phyloP scores from a whole-genome alignment of 2,797 vertebrate species.

The Malacoraja senta region DNA sequence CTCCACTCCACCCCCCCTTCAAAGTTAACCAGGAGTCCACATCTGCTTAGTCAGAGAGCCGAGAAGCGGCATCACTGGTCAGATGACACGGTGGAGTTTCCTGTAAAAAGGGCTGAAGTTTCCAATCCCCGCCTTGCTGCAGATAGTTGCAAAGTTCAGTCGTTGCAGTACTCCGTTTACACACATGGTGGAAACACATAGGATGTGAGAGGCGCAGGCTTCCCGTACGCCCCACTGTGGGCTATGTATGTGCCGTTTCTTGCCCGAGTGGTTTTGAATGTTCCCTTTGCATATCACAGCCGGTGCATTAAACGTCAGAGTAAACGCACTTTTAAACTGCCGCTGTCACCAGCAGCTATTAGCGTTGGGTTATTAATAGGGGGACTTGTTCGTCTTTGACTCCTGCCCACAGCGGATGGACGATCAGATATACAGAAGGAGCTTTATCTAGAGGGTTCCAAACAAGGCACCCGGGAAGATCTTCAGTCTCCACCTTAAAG shows the following conservation, averaged over 20 bases:
- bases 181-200: background rate
- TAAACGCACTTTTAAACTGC: background rate
- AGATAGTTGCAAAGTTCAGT: background rate
- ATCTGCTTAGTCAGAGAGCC: conserved; percentile 26
- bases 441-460: background rate
- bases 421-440: background rate
- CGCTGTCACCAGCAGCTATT: no score
- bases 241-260: background rate
- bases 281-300: background rate
- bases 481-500: no score
- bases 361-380: background rate
- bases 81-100: conserved; percentile 34
- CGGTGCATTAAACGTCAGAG: background rate
- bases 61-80: background rate
- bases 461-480: background rate
- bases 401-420: background rate
- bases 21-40: background rate
- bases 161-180: background rate
- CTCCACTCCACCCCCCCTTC: background rate
- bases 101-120: conserved; percentile 24
- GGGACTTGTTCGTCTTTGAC: background rate
- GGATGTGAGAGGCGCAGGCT: background rate
- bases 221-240: background rate
- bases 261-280: background rate
- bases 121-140: conserved; percentile 3